A percentile compares a stretch with the other conserved stretches of the same genome.
Evolutionary conservation across 2,113 vertebrate genomes (phyloP).

Genomic region (Psammodynastes pulverulentus): DNA sequence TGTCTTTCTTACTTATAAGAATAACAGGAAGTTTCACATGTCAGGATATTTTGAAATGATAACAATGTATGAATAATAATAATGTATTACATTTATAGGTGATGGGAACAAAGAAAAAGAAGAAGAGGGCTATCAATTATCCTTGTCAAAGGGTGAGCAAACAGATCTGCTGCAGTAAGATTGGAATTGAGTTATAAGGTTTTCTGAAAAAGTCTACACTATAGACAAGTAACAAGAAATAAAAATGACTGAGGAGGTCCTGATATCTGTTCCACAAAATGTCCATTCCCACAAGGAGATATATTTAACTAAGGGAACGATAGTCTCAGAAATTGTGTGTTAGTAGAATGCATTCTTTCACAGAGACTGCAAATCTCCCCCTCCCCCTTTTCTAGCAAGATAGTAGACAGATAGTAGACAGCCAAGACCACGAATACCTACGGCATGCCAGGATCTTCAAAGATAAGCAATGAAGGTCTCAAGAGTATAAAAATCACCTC

Average conservation of each 20-base stretch:
- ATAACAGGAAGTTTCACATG: not conserved
- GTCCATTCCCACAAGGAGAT: not conserved
- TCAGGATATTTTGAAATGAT: not conserved
- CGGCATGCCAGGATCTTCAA: not conserved
- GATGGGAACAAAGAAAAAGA: not conserved
- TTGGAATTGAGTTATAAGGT: not conserved
- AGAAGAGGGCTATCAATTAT: not conserved
- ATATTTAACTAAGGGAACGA: not conserved
- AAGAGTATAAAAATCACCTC: not conserved
- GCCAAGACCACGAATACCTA: not conserved
- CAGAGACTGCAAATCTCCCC: not conserved
- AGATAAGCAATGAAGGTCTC: not conserved
- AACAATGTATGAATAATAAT: not conserved
- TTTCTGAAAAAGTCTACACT: not conserved
- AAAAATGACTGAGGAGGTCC: not conserved
- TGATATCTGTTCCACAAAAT: not conserved
- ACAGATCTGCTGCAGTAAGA: not conserved
- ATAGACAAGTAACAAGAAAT: not conserved
- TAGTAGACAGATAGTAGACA: not conserved
- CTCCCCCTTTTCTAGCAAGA: too few relatives aligned
- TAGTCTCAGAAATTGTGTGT: not conserved
- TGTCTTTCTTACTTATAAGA: not conserved
- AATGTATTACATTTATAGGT: not conserved
- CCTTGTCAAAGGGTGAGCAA: not conserved
- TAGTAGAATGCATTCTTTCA: not conserved